These are phyloP conservation scores for Metridium senile DNA, from an alignment of 92 coral and sea anemone genomes.

Conservation along the genomic window DNA sequence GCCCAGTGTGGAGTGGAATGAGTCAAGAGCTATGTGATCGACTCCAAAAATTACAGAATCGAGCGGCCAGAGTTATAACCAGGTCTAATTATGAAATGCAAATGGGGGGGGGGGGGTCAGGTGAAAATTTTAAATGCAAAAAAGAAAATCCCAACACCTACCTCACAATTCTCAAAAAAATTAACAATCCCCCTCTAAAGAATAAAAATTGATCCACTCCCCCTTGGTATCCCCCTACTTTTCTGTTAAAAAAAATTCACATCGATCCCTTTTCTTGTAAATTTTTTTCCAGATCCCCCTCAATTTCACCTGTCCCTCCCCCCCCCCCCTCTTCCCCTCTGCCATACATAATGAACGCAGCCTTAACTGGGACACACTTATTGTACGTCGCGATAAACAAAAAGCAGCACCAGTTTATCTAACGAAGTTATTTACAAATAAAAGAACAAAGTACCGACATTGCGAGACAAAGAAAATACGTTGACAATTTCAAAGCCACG, in stretches of 20 bases:
- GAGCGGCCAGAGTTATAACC: conserved; percentile 34
- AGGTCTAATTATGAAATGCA: conserved; percentile 13
- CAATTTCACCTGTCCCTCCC: too few relatives aligned
- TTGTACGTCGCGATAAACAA: conserved; percentile 6
- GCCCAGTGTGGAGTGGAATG: conserved; percentile 43
- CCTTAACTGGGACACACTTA: conserved; percentile 17
- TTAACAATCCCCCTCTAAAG: too few relatives aligned
- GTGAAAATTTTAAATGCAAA: too few relatives aligned
- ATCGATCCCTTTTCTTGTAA: background rate
- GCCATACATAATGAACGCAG: too few relatives aligned
- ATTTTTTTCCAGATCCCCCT: too few relatives aligned
- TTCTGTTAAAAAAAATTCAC: too few relatives aligned
- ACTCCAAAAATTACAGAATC: conserved; percentile 36
- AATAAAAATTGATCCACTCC: too few relatives aligned
- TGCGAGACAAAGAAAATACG: background rate
- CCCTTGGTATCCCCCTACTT: too few relatives aligned
- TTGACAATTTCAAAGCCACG: conserved; percentile 13
- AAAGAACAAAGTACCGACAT: background rate
- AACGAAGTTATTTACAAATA: background rate
- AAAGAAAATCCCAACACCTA: too few relatives aligned
- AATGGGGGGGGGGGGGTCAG: too few relatives aligned
- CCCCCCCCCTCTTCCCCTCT: too few relatives aligned
- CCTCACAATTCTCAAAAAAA: too few relatives aligned
- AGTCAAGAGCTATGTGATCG: conserved; percentile 20
- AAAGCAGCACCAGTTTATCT: conserved; percentile 5